phyloP scores from a whole-genome alignment of 2,888 invertebrate species.

The Arenicola marina region DNA sequence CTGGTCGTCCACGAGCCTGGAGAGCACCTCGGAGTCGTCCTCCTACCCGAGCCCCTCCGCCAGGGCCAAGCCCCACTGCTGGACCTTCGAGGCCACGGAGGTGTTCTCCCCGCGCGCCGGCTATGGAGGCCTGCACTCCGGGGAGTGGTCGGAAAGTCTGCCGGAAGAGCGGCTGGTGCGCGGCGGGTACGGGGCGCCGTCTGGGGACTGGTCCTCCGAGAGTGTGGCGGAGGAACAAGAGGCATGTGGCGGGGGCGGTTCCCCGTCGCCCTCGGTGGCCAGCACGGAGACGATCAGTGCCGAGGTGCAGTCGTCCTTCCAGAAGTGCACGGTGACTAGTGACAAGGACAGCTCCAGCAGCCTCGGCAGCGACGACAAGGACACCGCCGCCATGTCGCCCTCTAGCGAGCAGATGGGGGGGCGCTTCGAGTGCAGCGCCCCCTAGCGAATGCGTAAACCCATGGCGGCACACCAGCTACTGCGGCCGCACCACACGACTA shows the following conservation, averaged over 20 bases:
- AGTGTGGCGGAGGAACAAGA: background rate
- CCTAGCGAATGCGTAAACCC: too few relatives aligned
- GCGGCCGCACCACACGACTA: too few relatives aligned
- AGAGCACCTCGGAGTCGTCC: slow-evolving; percentile 36
- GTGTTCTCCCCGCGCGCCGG: background rate
- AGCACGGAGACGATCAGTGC: slow-evolving; percentile 6
- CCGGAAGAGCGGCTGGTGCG: background rate
- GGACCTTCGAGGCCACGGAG: too few relatives aligned
- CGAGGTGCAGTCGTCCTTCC: slow-evolving; percentile 20
- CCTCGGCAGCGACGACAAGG: background rate
- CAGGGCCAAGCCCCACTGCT: too few relatives aligned
- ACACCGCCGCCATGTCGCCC: background rate
- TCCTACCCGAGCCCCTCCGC: slow-evolving; percentile 6
- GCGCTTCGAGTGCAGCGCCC: too few relatives aligned
- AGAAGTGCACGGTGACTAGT: slow-evolving; percentile 18
- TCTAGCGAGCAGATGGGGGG: background rate
- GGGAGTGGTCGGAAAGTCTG: background rate
- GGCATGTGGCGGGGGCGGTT: background rate
- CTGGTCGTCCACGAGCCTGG: slow-evolving; percentile 39
- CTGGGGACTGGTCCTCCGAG: background rate
- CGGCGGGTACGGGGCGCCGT: background rate
- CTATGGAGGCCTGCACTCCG: background rate
- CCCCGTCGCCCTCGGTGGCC: slow-evolving; percentile 3
- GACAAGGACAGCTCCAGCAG: slow-evolving; percentile 1
- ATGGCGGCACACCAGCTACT: too few relatives aligned